Base-by-base conservation (phyloP, 2,888 invertebrate genomes). In the Morpho helenor region DNA sequence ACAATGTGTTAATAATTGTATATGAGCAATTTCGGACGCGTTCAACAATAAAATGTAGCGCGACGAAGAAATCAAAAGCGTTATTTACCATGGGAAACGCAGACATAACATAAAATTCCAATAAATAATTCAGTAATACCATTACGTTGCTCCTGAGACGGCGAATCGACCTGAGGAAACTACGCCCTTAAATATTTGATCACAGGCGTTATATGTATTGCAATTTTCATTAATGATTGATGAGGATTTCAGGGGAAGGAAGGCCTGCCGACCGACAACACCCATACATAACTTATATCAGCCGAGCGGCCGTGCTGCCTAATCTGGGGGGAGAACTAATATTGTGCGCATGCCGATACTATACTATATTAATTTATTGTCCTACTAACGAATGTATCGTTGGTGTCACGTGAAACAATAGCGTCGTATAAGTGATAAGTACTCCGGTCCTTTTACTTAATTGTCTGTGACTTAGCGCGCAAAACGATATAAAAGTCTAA, bases 221-320 rank as follows among this genome's bases (percentile, higher is more conserved):
- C 86, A 88, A 87, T 88, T 87, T 87, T 82, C 82, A 87, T 88
- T 84, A 88, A 87, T 84, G 73, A 84, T 83, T 86, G 83, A 88
- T 76, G 75, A 74, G 78, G 76, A 81, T 77, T 80, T 77, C 75
- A 78, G 78, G 76, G 80, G 74, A 70, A 71, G 71, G 71, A 70
- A 71, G 70, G 68, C 66, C 71, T 70, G 67, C 70, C 70, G 70
- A 67, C 71, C 73, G 75, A 74, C 76, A 74, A 74, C 76, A 72
- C 61, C 64, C 75, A 79, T 83, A 79, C 80, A 84, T 83, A 81
- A 82, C 70, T 79, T 74, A 84, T 76, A 73, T 68, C 73, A 69
- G 72, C 69, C 68, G 68, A 72, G 71, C 75, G 74, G 76, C 74
- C 74, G 72, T 75, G 74, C 75, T 72, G 77, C 23, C 76, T 86